These are phyloP conservation scores for Heliconius himera DNA, from an alignment of 1,140 invertebrate genomes.

Conservation along the genomic window DNA sequence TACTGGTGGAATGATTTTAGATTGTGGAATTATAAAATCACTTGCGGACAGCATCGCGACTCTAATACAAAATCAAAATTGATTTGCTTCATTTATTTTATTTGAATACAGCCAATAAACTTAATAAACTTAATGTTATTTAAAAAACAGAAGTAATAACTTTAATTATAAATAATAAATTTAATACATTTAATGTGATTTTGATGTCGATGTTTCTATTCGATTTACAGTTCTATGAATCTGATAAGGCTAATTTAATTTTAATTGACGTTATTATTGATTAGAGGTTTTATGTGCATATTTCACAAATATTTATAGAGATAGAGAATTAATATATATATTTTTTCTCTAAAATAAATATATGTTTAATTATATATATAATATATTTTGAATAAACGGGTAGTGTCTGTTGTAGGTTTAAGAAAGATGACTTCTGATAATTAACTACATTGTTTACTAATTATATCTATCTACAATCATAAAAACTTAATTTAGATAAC, in stretches of 20 bases:
- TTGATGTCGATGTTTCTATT: not conserved
- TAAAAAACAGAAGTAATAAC: not conserved
- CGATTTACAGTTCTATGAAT: not conserved
- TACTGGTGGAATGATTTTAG: constrained; percentile 7
- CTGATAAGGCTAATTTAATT: not conserved
- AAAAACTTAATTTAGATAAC: too few relatives aligned
- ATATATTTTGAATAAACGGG: too few relatives aligned
- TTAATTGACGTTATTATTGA: not conserved
- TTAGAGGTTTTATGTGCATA: not conserved
- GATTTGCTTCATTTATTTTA: too few relatives aligned
- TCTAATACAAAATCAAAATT: not conserved
- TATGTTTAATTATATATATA: too few relatives aligned
- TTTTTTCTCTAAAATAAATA: too few relatives aligned
- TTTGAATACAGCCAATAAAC: not conserved
- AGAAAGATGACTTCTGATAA: too few relatives aligned
- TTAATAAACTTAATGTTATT: not conserved
- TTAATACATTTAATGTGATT: not conserved
- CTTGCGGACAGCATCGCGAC: constrained; percentile 40
- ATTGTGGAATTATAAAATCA: constrained; percentile 36
- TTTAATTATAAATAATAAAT: not conserved
- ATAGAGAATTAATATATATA: too few relatives aligned
- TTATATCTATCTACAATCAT: too few relatives aligned
- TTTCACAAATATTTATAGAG: not conserved
- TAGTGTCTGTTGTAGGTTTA: too few relatives aligned
- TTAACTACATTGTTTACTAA: too few relatives aligned